Evolutionary conservation across 2,797 vertebrate genomes (phyloP), one percentile per base, ranked within the genome.

Genomic region (Euphonia xanthogaster): DNA sequence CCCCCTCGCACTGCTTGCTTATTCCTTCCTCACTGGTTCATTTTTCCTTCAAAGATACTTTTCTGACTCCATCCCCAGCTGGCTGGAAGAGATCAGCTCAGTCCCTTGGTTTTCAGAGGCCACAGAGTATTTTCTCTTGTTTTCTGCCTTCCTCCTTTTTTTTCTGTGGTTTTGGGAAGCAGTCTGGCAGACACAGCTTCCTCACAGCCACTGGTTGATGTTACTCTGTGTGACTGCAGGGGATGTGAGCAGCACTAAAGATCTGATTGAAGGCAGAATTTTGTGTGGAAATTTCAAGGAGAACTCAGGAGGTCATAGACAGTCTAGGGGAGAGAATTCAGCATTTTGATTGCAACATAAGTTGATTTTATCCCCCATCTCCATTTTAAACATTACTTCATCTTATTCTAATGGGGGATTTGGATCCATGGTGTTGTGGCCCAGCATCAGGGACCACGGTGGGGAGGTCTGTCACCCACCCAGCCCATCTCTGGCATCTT

Each of bases 41-140:
- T 81, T 71, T 45, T 79, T 25, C 15, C 78, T 78, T 60, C 66
- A 24, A 50, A 74, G 31, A 35, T 45, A 24, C 12, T 91, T 75
- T 48, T 39, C 40, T 91, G 85, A 44, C 51, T 88, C 16, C 44
- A 6, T 80, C 70, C 58, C 55, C 37, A 35, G 0, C 44, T 84
- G 67, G 76, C 73, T 94, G 72, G 57, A 91, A 88, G 54, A 68
- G 72, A 54, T 88, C 62, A 80, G 62, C 11, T 7, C 54, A 50
- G 50, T 62, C 40, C 47, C 33, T 45, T 89, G 83, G 31, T 80
- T 95, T 93, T 48, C 31, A 79, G 83, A 85, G 88, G 81, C 81
- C 72, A 58, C 45, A 39, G 45, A 23, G 31, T 67, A 4, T 87
- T 80, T 50, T 83, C 22, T 42, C 61, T 72, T 5, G 1, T 91